These are phyloP conservation scores for Cephonodes hylas DNA, from an alignment of 2,888 invertebrate genomes.

Conservation along the genomic window DNA sequence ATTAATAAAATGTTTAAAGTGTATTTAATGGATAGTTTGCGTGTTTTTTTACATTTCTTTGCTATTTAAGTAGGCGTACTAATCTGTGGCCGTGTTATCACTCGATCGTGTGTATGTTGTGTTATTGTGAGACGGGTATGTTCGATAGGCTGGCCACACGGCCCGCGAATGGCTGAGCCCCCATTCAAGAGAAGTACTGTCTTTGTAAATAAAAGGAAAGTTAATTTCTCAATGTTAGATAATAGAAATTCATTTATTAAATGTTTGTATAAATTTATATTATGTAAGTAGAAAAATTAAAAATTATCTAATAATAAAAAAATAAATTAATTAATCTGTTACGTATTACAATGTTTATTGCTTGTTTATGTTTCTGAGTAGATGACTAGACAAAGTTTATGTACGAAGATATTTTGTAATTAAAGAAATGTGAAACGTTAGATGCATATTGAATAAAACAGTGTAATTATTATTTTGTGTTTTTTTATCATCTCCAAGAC, in stretches of 20 bases:
- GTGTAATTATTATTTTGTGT: constrained; percentile 5
- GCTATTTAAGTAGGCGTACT: constrained; percentile 41
- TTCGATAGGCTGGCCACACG: constrained; percentile 51
- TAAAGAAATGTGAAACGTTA: neutral
- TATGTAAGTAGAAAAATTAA: constrained; percentile 5
- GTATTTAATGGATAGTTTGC: neutral
- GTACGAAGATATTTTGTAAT: neutral
- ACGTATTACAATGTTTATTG: neutral
- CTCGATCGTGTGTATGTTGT: constrained; percentile 43
- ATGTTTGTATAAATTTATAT: constrained; percentile 4
- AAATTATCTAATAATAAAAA: neutral
- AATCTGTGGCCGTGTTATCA: constrained; percentile 58
- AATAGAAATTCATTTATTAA: neutral
- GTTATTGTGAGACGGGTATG: constrained; percentile 23
- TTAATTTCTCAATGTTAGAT: neutral
- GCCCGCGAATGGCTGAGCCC: constrained; percentile 72
- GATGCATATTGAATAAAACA: constrained; percentile 15
- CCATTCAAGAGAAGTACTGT: constrained; percentile 66
- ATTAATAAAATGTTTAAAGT: constrained; percentile 2
- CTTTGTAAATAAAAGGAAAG: constrained; percentile 9
- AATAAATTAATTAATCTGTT: too few species aligned
- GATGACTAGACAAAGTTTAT: neutral
- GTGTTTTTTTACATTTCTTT: constrained; percentile 11
- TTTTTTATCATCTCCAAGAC: neutral
- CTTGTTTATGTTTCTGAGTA: constrained; percentile 2